Conservation (phyloP, 2,113 vertebrate genomes). For the Eidolon helvum region DNA sequence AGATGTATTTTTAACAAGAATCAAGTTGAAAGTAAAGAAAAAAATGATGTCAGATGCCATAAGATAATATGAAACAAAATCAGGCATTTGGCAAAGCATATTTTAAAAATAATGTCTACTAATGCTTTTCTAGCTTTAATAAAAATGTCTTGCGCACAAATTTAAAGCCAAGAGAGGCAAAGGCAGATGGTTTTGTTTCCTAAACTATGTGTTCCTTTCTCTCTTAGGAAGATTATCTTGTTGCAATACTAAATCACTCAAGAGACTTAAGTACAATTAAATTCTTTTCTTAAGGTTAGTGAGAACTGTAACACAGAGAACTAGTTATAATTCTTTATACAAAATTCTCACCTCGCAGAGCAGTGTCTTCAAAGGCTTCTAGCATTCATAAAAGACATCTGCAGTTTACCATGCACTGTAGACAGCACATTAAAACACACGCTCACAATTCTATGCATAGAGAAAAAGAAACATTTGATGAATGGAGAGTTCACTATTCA, state of each 20-base stretch:
- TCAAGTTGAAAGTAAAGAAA: background rate
- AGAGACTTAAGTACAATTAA: background rate
- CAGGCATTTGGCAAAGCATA: background rate
- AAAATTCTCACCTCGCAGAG: background rate
- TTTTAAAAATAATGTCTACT: background rate
- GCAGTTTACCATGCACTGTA: background rate
- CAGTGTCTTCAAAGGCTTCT: background rate
- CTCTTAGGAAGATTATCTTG: background rate
- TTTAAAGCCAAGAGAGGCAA: conserved; percentile 19
- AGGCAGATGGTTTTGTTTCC: background rate
- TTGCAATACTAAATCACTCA: background rate
- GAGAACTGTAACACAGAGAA: background rate
- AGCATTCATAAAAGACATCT: background rate
- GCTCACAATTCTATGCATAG: background rate
- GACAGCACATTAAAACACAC: background rate
- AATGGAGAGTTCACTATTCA: background rate
- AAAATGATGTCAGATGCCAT: background rate
- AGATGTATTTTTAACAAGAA: conserved; percentile 54
- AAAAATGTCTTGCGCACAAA: conserved; percentile 21
- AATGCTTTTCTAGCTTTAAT: conserved; percentile 4
- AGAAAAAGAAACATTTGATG: background rate
- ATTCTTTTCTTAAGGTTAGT: background rate
- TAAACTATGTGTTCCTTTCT: background rate
- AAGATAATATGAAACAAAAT: background rate
- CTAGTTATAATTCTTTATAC: background rate